Evolutionary conservation across 2,113 vertebrate genomes (phyloP).

Genomic region (Myiopsitta monachus): DNA sequence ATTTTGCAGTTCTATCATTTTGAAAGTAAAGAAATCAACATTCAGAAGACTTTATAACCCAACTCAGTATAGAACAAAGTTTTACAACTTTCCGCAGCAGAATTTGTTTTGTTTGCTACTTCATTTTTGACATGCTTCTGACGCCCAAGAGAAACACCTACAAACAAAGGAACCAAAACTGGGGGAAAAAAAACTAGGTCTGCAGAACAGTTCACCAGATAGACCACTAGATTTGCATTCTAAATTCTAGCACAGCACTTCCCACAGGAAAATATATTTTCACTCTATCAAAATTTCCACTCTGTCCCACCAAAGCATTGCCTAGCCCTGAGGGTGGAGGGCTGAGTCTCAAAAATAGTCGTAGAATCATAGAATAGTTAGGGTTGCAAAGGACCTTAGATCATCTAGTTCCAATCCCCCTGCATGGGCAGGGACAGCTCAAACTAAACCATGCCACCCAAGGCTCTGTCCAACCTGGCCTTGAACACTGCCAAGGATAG

Average conservation of each 20-base stretch:
- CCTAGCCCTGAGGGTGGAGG: accelerated
- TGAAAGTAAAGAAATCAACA: not conserved
- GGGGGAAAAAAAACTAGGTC: not conserved
- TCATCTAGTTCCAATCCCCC: no score
- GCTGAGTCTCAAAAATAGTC: not conserved
- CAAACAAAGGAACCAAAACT: not conserved
- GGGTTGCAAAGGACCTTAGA: no score
- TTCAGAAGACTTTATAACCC: not conserved
- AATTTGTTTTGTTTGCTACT: not conserved
- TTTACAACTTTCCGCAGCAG: not conserved
- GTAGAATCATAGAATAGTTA: no score
- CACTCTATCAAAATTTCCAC: not conserved
- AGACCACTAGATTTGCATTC: not conserved
- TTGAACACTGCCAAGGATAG: no score
- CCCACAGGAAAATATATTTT: not conserved
- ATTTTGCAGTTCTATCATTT: not conserved
- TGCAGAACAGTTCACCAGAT: not conserved
- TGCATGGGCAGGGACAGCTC: no score
- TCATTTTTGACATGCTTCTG: not conserved
- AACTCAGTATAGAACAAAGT: not conserved
- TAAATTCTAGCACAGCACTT: not conserved
- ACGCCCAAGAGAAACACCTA: not conserved
- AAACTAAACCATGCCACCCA: no score
- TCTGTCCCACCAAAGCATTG: not conserved
- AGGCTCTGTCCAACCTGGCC: no score